phyloP scores from a whole-genome alignment of 23 tunicate genomes.

The Styela clava region DNA sequence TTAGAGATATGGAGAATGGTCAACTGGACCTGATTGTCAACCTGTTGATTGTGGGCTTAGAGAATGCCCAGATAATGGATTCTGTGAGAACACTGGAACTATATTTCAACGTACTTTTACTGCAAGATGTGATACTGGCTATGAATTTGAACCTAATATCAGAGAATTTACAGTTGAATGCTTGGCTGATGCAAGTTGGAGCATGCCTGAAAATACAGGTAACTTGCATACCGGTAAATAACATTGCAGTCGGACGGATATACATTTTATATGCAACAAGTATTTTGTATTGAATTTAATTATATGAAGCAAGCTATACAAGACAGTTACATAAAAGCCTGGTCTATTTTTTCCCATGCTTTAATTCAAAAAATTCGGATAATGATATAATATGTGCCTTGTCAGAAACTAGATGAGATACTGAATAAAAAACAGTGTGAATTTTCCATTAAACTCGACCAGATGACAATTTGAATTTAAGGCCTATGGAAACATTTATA shows the following conservation, averaged over 20 bases:
- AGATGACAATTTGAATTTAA: too few species aligned
- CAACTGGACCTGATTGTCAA: constrained; percentile 36
- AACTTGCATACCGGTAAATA: not conserved
- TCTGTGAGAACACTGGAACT: constrained; percentile 39
- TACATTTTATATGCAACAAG: not conserved
- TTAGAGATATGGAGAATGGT: constrained; percentile 52
- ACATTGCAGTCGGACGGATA: not conserved
- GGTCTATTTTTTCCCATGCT: too few species aligned
- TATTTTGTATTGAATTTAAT: too few species aligned
- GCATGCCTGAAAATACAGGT: constrained; percentile 25
- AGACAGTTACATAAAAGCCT: too few species aligned
- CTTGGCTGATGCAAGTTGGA: constrained; percentile 42
- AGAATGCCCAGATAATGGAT: constrained; percentile 41
- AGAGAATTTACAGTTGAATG: constrained; percentile 28
- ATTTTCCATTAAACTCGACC: too few species aligned
- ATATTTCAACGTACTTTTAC: constrained; percentile 27
- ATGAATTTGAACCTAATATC: constrained; percentile 44
- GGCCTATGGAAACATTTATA: too few species aligned
- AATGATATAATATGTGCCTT: too few species aligned
- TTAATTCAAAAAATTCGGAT: too few species aligned
- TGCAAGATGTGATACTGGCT: constrained; percentile 43
- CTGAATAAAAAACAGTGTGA: too few species aligned
- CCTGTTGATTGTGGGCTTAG: constrained; percentile 52
- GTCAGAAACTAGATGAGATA: too few species aligned
- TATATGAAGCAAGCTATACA: too few species aligned